Conservation (phyloP, 2,888 invertebrate species). For the Halocaridina rubra region DNA sequence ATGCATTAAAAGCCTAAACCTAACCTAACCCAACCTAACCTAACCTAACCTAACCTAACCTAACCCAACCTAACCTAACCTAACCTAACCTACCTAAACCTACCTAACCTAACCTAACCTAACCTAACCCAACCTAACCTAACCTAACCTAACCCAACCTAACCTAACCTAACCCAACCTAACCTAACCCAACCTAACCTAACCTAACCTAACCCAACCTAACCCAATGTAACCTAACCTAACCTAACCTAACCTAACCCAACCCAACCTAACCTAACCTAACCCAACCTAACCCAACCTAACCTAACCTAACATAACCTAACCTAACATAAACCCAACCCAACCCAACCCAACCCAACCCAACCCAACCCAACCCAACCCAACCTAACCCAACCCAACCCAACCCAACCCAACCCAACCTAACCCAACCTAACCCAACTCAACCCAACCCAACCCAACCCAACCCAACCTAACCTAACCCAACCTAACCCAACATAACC, state of each 20-base stretch:
- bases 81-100: too few relatives aligned
- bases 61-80: slow-evolving; percentile 10
- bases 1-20: slow-evolving; percentile 12
- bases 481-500: too few relatives aligned
- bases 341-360: neutral
- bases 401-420: slow-evolving; percentile 61
- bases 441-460: slow-evolving; percentile 25
- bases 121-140: slow-evolving; percentile 26
- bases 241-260: slow-evolving; percentile 16
- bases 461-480: slow-evolving; percentile 17
- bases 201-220: slow-evolving; percentile 10
- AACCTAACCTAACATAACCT: slow-evolving; percentile 19
- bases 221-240: slow-evolving; percentile 20
- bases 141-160: slow-evolving; percentile 21
- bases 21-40: slow-evolving; percentile 28
- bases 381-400: too few relatives aligned
- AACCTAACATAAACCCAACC: too few relatives aligned
- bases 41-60: slow-evolving; percentile 5
- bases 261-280: slow-evolving; percentile 19
- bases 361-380: slow-evolving; percentile 2
- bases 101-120: slow-evolving; percentile 10
- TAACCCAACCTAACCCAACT: slow-evolving; percentile 53
- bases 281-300: slow-evolving; percentile 3
- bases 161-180: slow-evolving; percentile 11
- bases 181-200: slow-evolving; percentile 21